Conservation (phyloP, 1,140 invertebrate species). For the Neodiprion fabricii region DNA sequence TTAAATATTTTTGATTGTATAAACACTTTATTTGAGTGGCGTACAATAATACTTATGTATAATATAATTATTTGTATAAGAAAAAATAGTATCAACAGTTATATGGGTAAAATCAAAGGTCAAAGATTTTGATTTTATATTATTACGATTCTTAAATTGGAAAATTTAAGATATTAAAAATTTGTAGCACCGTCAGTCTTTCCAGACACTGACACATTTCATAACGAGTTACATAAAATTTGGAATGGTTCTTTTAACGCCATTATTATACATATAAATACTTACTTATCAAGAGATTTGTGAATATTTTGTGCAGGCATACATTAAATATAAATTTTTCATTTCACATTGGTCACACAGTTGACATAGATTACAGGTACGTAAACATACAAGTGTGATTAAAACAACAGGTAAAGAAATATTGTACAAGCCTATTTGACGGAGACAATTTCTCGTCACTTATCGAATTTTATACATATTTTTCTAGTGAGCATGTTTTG, state of each 20-base stretch:
- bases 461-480: no score
- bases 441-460: no score
- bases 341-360: background rate
- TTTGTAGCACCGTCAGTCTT: background rate
- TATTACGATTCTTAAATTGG: background rate
- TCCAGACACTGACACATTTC: background rate
- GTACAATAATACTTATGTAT: no score
- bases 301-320: background rate
- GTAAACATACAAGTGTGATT: no score
- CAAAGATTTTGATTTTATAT: slow-evolving; percentile 9
- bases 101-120: slow-evolving; percentile 13
- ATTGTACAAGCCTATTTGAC: no score
- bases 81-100: background rate
- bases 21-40: no score
- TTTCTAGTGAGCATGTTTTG: no score
- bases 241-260: background rate
- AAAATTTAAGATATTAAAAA: slow-evolving; percentile 6
- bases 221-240: background rate
- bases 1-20: no score
- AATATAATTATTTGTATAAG: no score
- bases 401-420: no score
- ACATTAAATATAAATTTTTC: background rate
- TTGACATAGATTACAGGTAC: no score
- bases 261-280: background rate
- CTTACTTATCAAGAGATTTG: background rate